phyloP scores from a whole-genome alignment of 2,888 invertebrate species.

The Tetragonula carbonaria region DNA sequence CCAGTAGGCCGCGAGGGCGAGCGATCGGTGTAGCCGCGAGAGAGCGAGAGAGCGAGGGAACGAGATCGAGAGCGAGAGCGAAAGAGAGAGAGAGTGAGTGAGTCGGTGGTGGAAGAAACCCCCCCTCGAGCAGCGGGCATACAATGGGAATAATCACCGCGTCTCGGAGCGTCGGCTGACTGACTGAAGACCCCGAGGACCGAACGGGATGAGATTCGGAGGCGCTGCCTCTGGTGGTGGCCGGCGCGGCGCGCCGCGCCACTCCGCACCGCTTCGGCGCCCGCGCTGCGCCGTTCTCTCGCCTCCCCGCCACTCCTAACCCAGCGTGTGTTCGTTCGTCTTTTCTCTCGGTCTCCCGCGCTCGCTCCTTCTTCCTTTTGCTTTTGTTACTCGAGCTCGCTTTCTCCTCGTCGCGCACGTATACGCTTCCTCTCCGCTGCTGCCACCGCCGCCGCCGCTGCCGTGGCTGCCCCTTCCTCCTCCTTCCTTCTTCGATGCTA shows the following conservation, averaged over 20 bases:
- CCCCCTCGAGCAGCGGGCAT: conserved; percentile 69
- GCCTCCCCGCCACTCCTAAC: conserved; percentile 49
- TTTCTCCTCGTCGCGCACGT: background rate
- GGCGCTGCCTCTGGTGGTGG: conserved; percentile 72
- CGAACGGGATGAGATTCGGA: conserved; percentile 79
- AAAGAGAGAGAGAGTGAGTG: conserved; percentile 53
- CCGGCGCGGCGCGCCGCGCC: conserved; percentile 65
- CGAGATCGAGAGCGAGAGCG: background rate
- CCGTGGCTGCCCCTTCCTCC: conserved; percentile 7
- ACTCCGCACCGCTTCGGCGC: conserved; percentile 57
- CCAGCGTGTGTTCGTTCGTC: conserved; percentile 49
- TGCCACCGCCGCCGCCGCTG: background rate
- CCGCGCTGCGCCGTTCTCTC: conserved; percentile 60
- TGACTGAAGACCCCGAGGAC: conserved; percentile 79
- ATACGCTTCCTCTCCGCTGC: background rate
- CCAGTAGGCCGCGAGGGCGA: conserved; percentile 38
- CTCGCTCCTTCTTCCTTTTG: conserved; percentile 48
- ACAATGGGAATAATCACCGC: conserved; percentile 82
- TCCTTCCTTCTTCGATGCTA: background rate
- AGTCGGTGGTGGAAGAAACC: conserved; percentile 61
- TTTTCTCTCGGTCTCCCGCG: conserved; percentile 41
- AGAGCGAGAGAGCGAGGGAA: conserved; percentile 8
- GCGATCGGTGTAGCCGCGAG: conserved; percentile 23
- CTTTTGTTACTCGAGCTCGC: conserved; percentile 45
- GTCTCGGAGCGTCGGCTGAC: conserved; percentile 81